Evolutionary conservation across 2,113 vertebrate species (phyloP), one percentile per base, ranked within the genome.

Genomic region (Paraplagusia blochii): DNA sequence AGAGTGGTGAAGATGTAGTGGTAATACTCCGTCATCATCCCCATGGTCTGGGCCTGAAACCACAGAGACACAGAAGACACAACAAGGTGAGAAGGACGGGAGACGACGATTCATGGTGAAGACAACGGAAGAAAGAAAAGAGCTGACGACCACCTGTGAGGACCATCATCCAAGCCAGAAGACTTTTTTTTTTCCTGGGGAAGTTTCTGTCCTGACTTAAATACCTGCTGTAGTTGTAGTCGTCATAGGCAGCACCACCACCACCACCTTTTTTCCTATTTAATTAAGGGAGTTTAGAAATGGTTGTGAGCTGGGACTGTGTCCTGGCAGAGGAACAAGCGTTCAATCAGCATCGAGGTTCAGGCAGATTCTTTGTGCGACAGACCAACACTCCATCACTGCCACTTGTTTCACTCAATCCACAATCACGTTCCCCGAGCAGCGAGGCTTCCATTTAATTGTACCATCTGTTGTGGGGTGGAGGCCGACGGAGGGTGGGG

Each of bases 1-100:
- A 99, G 92, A 53, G 96, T 99, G 77, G 97, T 99, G 92, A 99
- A 99, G 91, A 99, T 96, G 90, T 98, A 98, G 93, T 99, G 96
- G 91, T 99, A 99, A 83, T 99, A 99, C 63, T 99, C 97, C 0
- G 97, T 99, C 97, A 99, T 98, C 97, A 99, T 99, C 75, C 97
- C 97, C 95, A 98, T 99, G 39, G 95, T 95, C 95, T 99, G 96
- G 43, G 96, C 96, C 97, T 99, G 84, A n/a, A 82, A 69, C 51
- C 40, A 63, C 17, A 72, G 59, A 53, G 56, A 64, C 53, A 53
- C 65, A 69, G 44, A 54, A 70, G 40, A 9, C 50, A 69, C 52
- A 42, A 64, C 17, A 72, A 8, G 6, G 62, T 79, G 67, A 69
- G 9, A 43, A 49, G 57, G 19, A 35, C 66, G 19, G 46, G 50